Percentiles rank a stretch among this genome's conserved stretches.
Conservation (phyloP, 2,888 invertebrate species). For the Parasteatoda lunata region DNA sequence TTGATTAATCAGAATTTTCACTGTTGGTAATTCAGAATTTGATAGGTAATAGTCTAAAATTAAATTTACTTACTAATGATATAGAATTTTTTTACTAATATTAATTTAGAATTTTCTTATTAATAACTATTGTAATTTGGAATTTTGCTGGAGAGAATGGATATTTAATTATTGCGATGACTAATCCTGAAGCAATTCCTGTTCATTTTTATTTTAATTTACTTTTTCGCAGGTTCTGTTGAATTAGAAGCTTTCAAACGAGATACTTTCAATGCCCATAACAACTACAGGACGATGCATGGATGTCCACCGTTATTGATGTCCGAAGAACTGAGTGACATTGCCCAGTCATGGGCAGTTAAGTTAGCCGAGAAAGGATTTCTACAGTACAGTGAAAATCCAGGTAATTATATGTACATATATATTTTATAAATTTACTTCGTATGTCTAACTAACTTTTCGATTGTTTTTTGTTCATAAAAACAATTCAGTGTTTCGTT, state of each 20-base stretch:
- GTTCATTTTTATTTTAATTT: too few species aligned
- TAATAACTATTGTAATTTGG: too few species aligned
- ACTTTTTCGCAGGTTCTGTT: slow-evolving; percentile 11
- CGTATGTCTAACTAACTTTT: too few species aligned
- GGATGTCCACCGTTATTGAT: slow-evolving; percentile 50
- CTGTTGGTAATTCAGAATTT: too few species aligned
- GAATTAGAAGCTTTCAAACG: slow-evolving; percentile 39
- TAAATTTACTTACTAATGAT: too few species aligned
- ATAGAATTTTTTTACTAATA: too few species aligned
- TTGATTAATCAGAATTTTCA: too few species aligned
- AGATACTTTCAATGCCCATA: slow-evolving; percentile 62
- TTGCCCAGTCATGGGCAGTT: slow-evolving; percentile 59
- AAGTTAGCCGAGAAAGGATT: slow-evolving; percentile 62
- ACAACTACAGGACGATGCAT: slow-evolving; percentile 64
- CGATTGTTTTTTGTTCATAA: too few species aligned
- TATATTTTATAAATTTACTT: neutral
- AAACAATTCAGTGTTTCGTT: too few species aligned
- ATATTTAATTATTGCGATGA: neutral
- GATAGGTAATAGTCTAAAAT: too few species aligned
- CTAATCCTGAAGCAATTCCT: neutral
- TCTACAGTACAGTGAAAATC: slow-evolving; percentile 64
- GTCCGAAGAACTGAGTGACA: slow-evolving; percentile 50
- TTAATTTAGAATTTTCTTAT: too few species aligned
- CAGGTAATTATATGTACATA: slow-evolving; percentile 16
- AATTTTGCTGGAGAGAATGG: too few species aligned